A percentile compares a stretch with the other conserved stretches of the same genome.
These are phyloP conservation scores for Tenthredo livida DNA, from an alignment of 2,888 invertebrate species.

Conservation along the genomic window DNA sequence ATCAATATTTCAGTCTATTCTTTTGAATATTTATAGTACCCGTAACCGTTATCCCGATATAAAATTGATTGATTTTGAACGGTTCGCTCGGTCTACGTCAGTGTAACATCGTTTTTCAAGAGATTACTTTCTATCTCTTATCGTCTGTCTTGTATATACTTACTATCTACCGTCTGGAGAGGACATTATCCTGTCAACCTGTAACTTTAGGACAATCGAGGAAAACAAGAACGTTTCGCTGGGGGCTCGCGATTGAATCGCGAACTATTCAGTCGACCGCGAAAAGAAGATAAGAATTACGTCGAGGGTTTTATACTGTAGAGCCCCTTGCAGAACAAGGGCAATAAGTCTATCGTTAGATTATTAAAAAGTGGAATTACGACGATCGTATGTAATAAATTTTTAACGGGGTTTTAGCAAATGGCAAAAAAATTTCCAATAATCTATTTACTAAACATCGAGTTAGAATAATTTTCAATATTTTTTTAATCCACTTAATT, in stretches of 20 bases:
- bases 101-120: neutral
- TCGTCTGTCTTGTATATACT: neutral
- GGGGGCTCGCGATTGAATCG: slow-evolving; percentile 15
- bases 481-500: neutral
- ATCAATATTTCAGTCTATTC: neutral
- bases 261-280: slow-evolving; percentile 12
- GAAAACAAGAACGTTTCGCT: slow-evolving; percentile 4
- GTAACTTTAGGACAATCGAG: slow-evolving; percentile 32
- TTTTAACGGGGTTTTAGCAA: neutral
- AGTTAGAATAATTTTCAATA: neutral
- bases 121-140: neutral
- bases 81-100: neutral
- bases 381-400: neutral
- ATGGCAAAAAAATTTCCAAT: neutral
- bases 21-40: neutral
- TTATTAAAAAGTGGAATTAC: neutral
- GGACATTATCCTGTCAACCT: slow-evolving; percentile 3
- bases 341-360: neutral
- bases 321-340: neutral
- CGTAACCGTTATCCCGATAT: neutral
- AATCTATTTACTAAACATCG: neutral
- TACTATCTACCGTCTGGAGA: slow-evolving; percentile 10
- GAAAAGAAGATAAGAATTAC: slow-evolving; percentile 40
- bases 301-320: neutral
- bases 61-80: neutral